Percentiles rank a stretch among this genome's conserved stretches.
These are phyloP conservation scores for Xanthia icteritia DNA, from an alignment of 2,888 invertebrate genomes.

Conservation along the genomic window DNA sequence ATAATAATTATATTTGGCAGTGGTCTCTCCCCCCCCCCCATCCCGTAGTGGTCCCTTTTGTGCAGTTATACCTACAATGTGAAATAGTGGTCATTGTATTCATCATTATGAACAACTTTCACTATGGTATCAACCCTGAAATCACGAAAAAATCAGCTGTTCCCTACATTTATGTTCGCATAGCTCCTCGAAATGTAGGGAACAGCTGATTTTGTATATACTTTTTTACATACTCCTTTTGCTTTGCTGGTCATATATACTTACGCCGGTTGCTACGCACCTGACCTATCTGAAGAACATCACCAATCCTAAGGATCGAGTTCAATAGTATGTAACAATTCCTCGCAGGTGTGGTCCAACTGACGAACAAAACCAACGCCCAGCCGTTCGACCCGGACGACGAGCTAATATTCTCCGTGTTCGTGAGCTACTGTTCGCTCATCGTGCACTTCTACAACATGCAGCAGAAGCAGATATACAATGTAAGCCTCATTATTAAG, in stretches of 20 bases:
- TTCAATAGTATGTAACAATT: not conserved
- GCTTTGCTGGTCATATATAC: too few relatives aligned
- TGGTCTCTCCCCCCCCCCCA: too few relatives aligned
- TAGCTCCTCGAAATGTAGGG: too few relatives aligned
- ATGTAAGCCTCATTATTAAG: slow-evolving; percentile 73
- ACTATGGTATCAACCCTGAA: too few relatives aligned
- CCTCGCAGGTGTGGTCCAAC: slow-evolving; percentile 89
- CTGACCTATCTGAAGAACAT: not conserved
- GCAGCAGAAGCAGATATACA: slow-evolving; percentile 85
- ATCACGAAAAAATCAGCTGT: too few relatives aligned
- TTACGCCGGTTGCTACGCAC: not conserved
- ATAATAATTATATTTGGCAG: not conserved
- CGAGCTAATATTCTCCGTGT: slow-evolving; percentile 89
- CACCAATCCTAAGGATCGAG: not conserved
- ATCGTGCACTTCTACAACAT: slow-evolving; percentile 90
- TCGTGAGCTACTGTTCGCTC: slow-evolving; percentile 90
- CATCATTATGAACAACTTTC: too few relatives aligned
- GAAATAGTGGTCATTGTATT: too few relatives aligned
- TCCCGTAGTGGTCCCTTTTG: too few relatives aligned
- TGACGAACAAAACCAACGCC: slow-evolving; percentile 89
- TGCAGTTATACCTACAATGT: too few relatives aligned
- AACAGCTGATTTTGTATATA: too few relatives aligned
- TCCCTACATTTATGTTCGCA: too few relatives aligned
- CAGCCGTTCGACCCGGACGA: slow-evolving; percentile 88
- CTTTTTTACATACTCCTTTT: too few relatives aligned